Evolutionary conservation across 2,888 invertebrate species (phyloP), one percentile per base, ranked within the genome.

Genomic region (Tinea semifulvella): DNA sequence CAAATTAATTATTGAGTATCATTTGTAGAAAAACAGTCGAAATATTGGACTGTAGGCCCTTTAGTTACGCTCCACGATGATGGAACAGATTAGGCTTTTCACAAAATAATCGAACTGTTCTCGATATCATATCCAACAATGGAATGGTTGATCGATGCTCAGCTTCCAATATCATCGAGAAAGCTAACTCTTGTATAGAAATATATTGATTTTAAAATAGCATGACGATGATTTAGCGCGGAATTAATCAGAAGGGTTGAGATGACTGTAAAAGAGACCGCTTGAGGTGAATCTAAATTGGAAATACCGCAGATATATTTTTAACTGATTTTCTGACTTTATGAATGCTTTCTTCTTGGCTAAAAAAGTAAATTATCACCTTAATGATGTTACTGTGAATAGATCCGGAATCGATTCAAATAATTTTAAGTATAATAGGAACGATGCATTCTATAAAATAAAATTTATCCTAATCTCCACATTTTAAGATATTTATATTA

Each of bases 121-220:
- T 36, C 36, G 22, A 40, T 40, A 40, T 40, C 40, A 40, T 40
- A 40, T 40, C 14, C 13, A 40, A 40, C 40, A 40, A 40, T 40
- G 11, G 40, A 19, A 22, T 22, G 13, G 2, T 19, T 22, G 22
- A 40, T 40, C 22, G 22, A 22, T 20, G 40, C 40, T 13, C 22
- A 10, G 17, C 14, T n/a, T 13, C 22, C 36, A 18, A 18, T 16
- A 36, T 36, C 8, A 31, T 31, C 38, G 11, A 40, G 40, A 40
- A 40, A 43, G 43, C 18, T 31, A 18, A 31, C 20, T 31, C 28
- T 43, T 43, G 28, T 31, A 18, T 43, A 22, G 22, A 40, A 31
- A 43, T 28, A 43, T 77, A 77, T 77, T 75, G 75, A 76, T 74
- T 79, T 74, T 70, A 64, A 73, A 79, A 73, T 65, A 53, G 59